Percentiles rank a stretch among this genome's conserved stretches.
phyloP scores from a whole-genome alignment of 2,113 vertebrate species.

The Rhinichthys klamathensis region DNA sequence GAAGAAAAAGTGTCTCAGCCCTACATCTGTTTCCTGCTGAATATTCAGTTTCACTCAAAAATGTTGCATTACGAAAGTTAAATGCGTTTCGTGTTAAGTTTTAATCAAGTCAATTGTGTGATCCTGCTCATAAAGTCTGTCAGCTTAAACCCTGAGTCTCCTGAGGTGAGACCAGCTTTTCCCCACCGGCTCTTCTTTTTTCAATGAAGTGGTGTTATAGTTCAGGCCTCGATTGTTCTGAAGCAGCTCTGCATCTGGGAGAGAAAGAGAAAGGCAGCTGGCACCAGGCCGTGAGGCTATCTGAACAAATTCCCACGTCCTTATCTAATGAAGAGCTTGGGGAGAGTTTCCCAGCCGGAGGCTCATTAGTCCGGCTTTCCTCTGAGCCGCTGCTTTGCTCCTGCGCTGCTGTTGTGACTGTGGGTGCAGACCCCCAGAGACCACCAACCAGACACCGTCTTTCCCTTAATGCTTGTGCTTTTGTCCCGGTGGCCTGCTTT shows the following conservation, averaged over 20 bases:
- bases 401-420: slow-evolving; percentile 62
- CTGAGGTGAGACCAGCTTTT: background rate
- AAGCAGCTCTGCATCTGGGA: slow-evolving; percentile 42
- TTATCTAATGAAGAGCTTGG: slow-evolving; percentile 75
- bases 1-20: background rate
- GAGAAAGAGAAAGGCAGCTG: slow-evolving; percentile 68
- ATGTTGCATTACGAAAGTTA: background rate
- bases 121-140: background rate
- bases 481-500: slow-evolving; percentile 29
- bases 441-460: slow-evolving; percentile 39
- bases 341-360: slow-evolving; percentile 58
- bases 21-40: background rate
- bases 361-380: slow-evolving; percentile 65
- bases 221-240: slow-evolving; percentile 54
- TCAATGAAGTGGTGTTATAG: slow-evolving; percentile 64
- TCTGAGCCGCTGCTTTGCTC: slow-evolving; percentile 39
- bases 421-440: slow-evolving; percentile 57
- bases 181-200: background rate
- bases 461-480: background rate
- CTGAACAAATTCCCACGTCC: slow-evolving; percentile 75
- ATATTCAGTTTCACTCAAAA: background rate
- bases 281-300: slow-evolving; percentile 69
- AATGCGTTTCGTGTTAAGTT: background rate
- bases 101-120: background rate
- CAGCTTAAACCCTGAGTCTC: background rate